Percentiles rank a stretch among this genome's conserved stretches.
Evolutionary conservation across 53 echinoderm and acorn worm species (phyloP).

Genomic region (Hippasteria phrygiana): DNA sequence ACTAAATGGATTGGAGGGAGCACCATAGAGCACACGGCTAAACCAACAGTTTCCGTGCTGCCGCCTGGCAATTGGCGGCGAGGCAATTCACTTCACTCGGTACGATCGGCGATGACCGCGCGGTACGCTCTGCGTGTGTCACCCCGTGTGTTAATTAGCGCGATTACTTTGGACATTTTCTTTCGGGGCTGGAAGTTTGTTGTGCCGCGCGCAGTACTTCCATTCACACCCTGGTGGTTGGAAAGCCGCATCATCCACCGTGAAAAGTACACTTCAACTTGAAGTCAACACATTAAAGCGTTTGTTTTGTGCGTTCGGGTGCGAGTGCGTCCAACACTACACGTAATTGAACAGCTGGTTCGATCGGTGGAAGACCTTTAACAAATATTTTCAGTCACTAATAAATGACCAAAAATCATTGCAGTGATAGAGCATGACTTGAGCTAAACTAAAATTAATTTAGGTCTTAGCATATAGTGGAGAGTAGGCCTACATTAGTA

Average conservation of each 20-base stretch:
- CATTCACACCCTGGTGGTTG: conserved; percentile 15
- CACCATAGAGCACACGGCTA: too few relatives aligned
- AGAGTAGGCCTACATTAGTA: too few relatives aligned
- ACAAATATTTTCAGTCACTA: neutral
- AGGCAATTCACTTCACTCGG: too few relatives aligned
- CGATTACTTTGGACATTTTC: conserved; percentile 20
- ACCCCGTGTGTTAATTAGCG: conserved; percentile 1
- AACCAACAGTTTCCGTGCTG: too few relatives aligned
- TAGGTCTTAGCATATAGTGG: too few relatives aligned
- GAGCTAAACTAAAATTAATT: too few relatives aligned
- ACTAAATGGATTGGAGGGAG: conserved; percentile 3
- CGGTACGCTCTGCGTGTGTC: neutral
- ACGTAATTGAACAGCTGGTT: conserved; percentile 22
- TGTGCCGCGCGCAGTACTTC: neutral
- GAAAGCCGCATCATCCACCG: neutral
- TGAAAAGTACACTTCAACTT: conserved; percentile 13
- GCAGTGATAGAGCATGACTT: too few relatives aligned
- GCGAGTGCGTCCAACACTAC: neutral
- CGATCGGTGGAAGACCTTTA: neutral
- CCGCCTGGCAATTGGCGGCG: too few relatives aligned
- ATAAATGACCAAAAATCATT: too few relatives aligned
- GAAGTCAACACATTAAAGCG: neutral
- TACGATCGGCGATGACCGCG: neutral
- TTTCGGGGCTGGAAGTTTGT: neutral
- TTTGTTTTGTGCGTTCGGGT: neutral